phyloP scores from a whole-genome alignment of 1,140 invertebrate species.

The Bemisia tabaci region DNA sequence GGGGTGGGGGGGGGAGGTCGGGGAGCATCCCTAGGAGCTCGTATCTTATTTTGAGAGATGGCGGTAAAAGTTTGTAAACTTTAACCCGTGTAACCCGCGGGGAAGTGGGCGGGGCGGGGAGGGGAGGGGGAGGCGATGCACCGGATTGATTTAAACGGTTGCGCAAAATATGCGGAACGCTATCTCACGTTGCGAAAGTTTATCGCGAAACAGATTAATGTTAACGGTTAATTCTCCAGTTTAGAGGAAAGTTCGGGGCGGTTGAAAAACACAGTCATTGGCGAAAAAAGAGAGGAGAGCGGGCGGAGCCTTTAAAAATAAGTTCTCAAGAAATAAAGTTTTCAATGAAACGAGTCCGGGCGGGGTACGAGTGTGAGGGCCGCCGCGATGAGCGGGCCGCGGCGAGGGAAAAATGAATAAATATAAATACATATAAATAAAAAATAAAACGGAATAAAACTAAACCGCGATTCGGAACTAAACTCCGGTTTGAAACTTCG shows the following conservation, averaged over 20 bases:
- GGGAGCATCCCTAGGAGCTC: too few relatives aligned
- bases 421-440: background rate
- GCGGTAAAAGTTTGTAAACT: too few relatives aligned
- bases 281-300: background rate
- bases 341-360: background rate
- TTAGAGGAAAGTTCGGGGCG: background rate
- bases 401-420: background rate
- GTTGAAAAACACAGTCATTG: background rate
- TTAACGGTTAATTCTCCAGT: background rate
- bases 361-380: background rate
- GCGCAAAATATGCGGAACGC: too few relatives aligned
- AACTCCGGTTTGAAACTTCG: background rate
- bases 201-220: too few relatives aligned
- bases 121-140: too few relatives aligned
- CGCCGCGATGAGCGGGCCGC: background rate
- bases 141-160: too few relatives aligned
- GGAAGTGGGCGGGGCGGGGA: too few relatives aligned
- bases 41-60: too few relatives aligned
- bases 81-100: too few relatives aligned
- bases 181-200: too few relatives aligned
- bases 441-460: background rate
- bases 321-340: background rate
- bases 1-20: too few relatives aligned
- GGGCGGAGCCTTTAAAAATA: background rate
- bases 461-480: background rate